A percentile compares a stretch with the other conserved stretches of the same genome.
Conservation (phyloP, 2,888 invertebrate species). For the Drosophila infuscata region DNA sequence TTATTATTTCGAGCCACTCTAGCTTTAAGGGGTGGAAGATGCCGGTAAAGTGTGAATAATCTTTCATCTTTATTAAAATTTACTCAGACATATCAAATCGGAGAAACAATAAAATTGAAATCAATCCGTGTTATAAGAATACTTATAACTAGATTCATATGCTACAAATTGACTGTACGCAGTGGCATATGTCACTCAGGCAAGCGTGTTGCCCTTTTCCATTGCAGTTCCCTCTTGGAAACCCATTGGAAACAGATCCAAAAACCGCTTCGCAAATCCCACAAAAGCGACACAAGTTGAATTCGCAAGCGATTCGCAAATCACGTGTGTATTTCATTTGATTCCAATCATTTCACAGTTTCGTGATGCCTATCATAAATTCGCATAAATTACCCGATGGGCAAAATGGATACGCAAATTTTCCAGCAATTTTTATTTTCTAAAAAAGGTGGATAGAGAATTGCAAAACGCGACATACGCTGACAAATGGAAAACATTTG, state of each 20-base stretch:
- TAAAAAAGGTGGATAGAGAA: slow-evolving; percentile 10
- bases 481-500: slow-evolving; percentile 80
- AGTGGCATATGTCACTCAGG: slow-evolving; percentile 35
- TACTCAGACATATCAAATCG: background rate
- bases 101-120: background rate
- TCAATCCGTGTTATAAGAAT: background rate
- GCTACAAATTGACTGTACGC: background rate
- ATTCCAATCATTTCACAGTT: slow-evolving; percentile 52
- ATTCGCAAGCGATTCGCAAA: slow-evolving; percentile 26
- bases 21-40: background rate
- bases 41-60: background rate
- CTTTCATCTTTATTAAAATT: background rate
- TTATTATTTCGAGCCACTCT: background rate
- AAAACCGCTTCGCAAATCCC: slow-evolving; percentile 12
- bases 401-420: slow-evolving; percentile 76
- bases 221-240: background rate
- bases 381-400: slow-evolving; percentile 68
- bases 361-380: slow-evolving; percentile 73
- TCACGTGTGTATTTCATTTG: slow-evolving; percentile 35
- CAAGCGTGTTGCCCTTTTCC: slow-evolving; percentile 15
- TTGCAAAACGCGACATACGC: slow-evolving; percentile 63
- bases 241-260: slow-evolving; percentile 11
- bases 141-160: slow-evolving; percentile 1
- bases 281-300: slow-evolving; percentile 33
- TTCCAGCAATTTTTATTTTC: slow-evolving; percentile 28